A percentile compares a stretch with the other conserved stretches of the same genome.
phyloP scores from a whole-genome alignment of 1,140 invertebrate species.

The Aphaenogaster ashmeadi region DNA sequence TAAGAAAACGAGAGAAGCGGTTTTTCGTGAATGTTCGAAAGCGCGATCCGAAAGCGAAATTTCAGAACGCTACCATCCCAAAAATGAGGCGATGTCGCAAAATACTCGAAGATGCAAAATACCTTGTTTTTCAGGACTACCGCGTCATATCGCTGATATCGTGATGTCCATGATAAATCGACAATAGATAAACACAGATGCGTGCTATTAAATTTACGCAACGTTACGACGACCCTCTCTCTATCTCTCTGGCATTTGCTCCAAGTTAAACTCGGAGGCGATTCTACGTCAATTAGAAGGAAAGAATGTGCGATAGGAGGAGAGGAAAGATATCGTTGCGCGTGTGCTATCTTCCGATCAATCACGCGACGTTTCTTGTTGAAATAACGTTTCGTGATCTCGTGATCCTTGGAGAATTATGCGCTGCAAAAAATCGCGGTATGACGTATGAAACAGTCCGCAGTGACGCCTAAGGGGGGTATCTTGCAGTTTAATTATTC shows the following conservation, averaged over 20 bases:
- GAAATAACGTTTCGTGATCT: conserved; percentile 25
- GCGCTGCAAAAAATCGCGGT: neutral
- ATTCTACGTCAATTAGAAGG: neutral
- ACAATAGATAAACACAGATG: neutral
- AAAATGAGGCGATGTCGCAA: neutral
- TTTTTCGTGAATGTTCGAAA: neutral
- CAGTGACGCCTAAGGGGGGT: neutral
- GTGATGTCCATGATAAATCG: neutral
- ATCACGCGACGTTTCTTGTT: conserved; percentile 1
- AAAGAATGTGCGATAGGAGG: conserved; percentile 7
- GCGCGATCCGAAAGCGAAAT: neutral
- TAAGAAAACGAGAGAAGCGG: neutral
- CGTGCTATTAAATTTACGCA: conserved; percentile 36
- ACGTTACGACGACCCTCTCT: neutral
- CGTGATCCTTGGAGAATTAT: neutral
- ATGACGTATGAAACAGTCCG: neutral
- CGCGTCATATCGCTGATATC: neutral
- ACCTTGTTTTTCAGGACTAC: neutral
- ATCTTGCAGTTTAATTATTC: conserved; percentile 1
- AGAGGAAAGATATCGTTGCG: neutral
- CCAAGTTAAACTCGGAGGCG: neutral
- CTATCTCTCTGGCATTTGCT: conserved; percentile 35
- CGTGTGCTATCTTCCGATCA: conserved; percentile 32
- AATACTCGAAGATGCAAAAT: neutral
- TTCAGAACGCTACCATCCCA: neutral